Base-by-base conservation (phyloP, 2,797 vertebrate species). In the Caiman crocodilus region DNA sequence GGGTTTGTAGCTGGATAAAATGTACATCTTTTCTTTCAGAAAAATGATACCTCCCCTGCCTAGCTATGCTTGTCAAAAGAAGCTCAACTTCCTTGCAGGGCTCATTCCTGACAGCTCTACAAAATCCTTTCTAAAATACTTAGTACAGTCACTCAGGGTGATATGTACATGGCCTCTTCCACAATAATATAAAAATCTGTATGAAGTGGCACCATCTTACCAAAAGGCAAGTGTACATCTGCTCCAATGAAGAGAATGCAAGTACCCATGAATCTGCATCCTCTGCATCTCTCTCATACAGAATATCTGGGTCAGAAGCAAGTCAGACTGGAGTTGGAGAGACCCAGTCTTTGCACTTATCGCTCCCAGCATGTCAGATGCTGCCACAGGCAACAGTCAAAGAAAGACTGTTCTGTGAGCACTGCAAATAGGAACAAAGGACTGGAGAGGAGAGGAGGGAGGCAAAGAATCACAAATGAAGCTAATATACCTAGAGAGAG, bases 61-160 rank as follows among this genome's bases (percentile, higher is more conserved):
- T 55, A 94, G 76, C 79, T 94, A 86, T 55, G 56, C 61, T 67
- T 56, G 78, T 28, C 55, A 82, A 79, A 93, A 50, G 42, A 78
- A 88, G 75, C 87, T 88, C 83, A 64, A 85, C 84, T 71, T 73
- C 71, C 84, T 81, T 86, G 79, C 55, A 86, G 86, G 81, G 77
- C 18, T 71, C 77, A 63, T 59, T 87, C 26, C 50, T 86, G 76
- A 30, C 59, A 64, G 35, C 64, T 93, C 78, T 61, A 57, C 65
- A 92, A 76, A 57, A 21, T 82, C 69, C 82, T 86, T 88, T 85
- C 93, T 76, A 58, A 87, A 84, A 82, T 87, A 74, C 86, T 95
- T 85, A 42, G 61, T 77, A 87, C 60, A 90, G 93, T 65, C 23
- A 26, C 74, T 87, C 65, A 92, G 26, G 30, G 84, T 64, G 84